Percentiles rank a stretch among this genome's conserved stretches.
phyloP scores from a whole-genome alignment of 2,113 vertebrate genomes.

The Bubo bubo region DNA sequence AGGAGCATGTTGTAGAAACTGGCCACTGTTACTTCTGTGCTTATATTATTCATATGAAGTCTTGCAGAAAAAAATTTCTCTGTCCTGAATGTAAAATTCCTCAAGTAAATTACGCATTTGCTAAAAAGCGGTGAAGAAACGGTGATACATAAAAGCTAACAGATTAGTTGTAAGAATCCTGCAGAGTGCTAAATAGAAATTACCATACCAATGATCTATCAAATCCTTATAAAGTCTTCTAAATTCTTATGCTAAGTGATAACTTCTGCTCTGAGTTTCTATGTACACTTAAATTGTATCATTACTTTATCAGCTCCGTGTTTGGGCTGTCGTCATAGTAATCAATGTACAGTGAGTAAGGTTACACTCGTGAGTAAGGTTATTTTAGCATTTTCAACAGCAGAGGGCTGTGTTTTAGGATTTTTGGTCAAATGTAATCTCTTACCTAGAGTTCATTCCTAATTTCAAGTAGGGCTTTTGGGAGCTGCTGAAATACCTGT shows the following conservation, averaged over 20 bases:
- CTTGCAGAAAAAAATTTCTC: background rate
- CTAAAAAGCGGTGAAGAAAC: background rate
- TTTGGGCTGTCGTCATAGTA: background rate
- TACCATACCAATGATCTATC: background rate
- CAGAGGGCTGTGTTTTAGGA: background rate
- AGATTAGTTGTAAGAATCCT: background rate
- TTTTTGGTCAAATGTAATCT: background rate
- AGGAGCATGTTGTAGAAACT: background rate
- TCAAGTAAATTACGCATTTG: background rate
- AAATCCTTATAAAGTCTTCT: background rate
- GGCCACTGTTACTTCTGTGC: background rate
- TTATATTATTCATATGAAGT: rapidly evolving
- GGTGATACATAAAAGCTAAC: background rate
- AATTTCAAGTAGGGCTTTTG: background rate
- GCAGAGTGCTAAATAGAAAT: background rate
- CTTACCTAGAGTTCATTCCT: background rate
- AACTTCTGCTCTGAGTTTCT: background rate
- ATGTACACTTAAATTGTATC: background rate
- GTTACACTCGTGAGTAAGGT: background rate
- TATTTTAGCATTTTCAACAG: background rate
- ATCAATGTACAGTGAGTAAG: background rate
- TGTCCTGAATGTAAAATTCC: background rate
- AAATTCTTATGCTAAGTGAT: background rate
- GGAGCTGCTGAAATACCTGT: background rate
- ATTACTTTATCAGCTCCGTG: background rate